These are phyloP conservation scores for Limnephilus rhombicus DNA, from an alignment of 2,888 invertebrate genomes.

Conservation along the genomic window DNA sequence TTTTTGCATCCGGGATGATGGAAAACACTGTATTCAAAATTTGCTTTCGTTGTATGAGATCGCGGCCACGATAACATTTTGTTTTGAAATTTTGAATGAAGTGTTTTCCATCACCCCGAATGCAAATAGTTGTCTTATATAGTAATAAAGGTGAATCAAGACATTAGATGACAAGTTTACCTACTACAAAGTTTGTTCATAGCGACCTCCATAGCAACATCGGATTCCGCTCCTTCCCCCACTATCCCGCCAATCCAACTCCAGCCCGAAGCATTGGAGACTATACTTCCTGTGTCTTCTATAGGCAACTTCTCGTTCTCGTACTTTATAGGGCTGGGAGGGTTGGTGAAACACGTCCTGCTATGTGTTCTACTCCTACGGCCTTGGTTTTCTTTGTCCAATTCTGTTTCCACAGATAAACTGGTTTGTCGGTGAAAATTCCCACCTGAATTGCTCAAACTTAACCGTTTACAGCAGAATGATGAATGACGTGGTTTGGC, in stretches of 20 bases:
- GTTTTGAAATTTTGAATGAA: too few species aligned
- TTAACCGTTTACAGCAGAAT: slow-evolving; percentile 51
- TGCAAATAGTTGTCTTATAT: too few species aligned
- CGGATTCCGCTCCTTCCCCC: slow-evolving; percentile 82
- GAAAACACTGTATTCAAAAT: too few species aligned
- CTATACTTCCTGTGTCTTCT: slow-evolving; percentile 80
- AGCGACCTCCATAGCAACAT: slow-evolving; percentile 83
- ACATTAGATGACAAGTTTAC: slow-evolving; percentile 76
- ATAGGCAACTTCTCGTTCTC: slow-evolving; percentile 80
- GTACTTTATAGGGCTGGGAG: slow-evolving; percentile 74
- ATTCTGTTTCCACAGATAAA: slow-evolving; percentile 43
- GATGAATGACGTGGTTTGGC: slow-evolving; percentile 15
- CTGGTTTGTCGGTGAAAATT: slow-evolving; percentile 47
- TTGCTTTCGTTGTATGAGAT: too few species aligned
- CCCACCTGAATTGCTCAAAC: slow-evolving; percentile 47
- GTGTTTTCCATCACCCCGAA: too few species aligned
- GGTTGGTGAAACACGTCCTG: slow-evolving; percentile 69
- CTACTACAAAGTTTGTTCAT: slow-evolving; percentile 89
- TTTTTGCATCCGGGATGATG: too few species aligned
- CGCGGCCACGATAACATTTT: too few species aligned
- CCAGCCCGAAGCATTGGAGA: slow-evolving; percentile 87
- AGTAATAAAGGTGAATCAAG: not conserved
- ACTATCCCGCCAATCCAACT: slow-evolving; percentile 90
- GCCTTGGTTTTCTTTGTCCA: slow-evolving; percentile 47
- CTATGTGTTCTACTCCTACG: slow-evolving; percentile 56